Base-by-base conservation (phyloP, 2,797 vertebrate genomes). In the Nothura maculosa region DNA sequence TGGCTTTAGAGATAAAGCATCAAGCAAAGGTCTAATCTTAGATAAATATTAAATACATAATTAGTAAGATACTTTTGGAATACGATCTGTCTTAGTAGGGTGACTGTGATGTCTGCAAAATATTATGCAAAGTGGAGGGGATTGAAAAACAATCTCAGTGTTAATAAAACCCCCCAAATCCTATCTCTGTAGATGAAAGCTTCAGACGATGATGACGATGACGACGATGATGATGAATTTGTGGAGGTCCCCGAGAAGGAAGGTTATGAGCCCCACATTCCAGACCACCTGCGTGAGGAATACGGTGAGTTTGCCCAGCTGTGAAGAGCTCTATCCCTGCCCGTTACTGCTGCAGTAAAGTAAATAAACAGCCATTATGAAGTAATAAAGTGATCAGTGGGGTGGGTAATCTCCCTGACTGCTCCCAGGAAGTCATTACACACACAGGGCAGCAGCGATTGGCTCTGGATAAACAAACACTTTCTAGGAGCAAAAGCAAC, bases 181-280 rank as follows among this genome's bases (percentile, higher is more conserved):
- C 7, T 88, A 9, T 94, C 34, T 94, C 91, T 97, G 93, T 94
- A 99, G 97, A 96, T 94, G 83, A 97, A 97, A 63, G 96, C 89
- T 47, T 95, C 70, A 0, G 97, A 97, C 1, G 95, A 86, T 14
- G 98, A 97, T 2, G 97, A 96, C 1, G 97, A 97, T 0, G 97
- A 97, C 0, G 95, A 98, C 0, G 98, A 99, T 0, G 98, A 98
- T 1, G 98, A 98, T 18, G 99, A 99, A 68, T 99, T 99, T n/a
- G 98, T 98, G 90, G 98, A 98, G 91, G 99, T 99, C 88, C 99
- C 99, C 2, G 99, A 99, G 95, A 99, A 99, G 96, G 99, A 99
- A 82, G 99, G 99, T 61, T 99, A 98, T 5, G 99, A 99, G 92
- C 98, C 98, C 1, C 94, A 98, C 96, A 98, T 99, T 97, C 99